Evolutionary conservation across 2,113 vertebrate species (phyloP), one percentile per base, ranked within the genome.

Genomic region (Anarrhichthys ocellatus): DNA sequence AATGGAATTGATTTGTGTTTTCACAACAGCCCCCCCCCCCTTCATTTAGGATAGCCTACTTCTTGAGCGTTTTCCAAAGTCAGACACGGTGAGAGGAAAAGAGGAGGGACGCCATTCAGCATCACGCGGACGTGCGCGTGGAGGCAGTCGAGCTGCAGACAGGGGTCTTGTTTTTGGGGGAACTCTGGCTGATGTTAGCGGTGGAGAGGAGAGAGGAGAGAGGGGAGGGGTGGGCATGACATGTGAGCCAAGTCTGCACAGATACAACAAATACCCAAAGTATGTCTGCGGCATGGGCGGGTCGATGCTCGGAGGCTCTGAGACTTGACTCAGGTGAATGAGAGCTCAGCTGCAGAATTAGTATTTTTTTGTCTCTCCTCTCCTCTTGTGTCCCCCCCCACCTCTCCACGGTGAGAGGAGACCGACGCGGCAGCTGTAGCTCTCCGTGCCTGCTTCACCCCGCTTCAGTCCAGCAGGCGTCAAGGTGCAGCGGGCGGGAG

Each of bases 131-230:
- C 77, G 70, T 58, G 84, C 62, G 87, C 83, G 85, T 93, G 92
- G 95, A 95, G 93, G 94, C 95, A 91, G 93, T 94, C 83, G 84
- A 90, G 91, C 83, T 80, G 78, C 90, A 82, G 89, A 90, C 74
- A 79, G 78, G 73, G 73, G 59, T 73, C 73, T 67, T 34, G 75
- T 81, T 29, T 34, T 34, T 5, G 64, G 68, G 76, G 72, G 69
- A 91, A 86, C 88, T 91, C 85, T 46, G 90, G 76, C 86, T 83
- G 75, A 66, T 88, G 86, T 86, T 75, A 22, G 75, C 79, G 18
- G 80, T 61, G 69, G 34, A 73, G 67, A 61, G 13, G 54, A n/a
- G n/a, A 20, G 78, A 72, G 59, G 79, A 73, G 83, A 72, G 66
- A 22, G 15, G 17, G 29, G n/a, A 20, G 78, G 84, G 83, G 73